phyloP scores from a whole-genome alignment of 2,113 vertebrate species.

The Nansenia antarctica region DNA sequence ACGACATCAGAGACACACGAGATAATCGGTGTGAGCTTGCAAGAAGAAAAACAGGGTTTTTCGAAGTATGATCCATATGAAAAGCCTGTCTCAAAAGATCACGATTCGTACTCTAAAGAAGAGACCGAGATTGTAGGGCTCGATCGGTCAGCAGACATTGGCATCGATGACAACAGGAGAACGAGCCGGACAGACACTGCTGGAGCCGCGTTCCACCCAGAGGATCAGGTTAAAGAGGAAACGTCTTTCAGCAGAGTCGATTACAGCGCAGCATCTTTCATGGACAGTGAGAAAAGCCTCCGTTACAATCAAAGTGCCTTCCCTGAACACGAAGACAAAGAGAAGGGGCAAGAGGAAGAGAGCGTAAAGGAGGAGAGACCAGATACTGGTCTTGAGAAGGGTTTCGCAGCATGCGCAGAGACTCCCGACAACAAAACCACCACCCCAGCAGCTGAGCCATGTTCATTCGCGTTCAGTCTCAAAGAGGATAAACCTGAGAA shows the following conservation, averaged over 20 bases:
- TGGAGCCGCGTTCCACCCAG: conserved; percentile 58
- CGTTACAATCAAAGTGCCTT: conserved; percentile 59
- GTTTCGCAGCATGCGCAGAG: conserved; percentile 78
- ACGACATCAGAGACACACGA: conserved; percentile 26
- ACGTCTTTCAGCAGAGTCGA: conserved; percentile 63
- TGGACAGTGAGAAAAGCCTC: conserved; percentile 59
- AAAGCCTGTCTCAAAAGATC: conserved; percentile 64
- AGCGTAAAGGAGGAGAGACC: conserved; percentile 80
- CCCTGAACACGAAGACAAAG: conserved; percentile 55
- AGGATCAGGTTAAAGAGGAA: conserved; percentile 70
- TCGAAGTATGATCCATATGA: conserved; percentile 78
- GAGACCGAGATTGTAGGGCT: conserved; percentile 42
- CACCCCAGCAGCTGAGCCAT: conserved; percentile 47
- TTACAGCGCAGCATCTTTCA: conserved; percentile 58
- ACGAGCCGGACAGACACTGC: conserved; percentile 51
- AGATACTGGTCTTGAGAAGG: conserved; percentile 81
- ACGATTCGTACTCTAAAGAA: conserved; percentile 44
- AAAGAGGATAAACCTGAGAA: conserved; percentile 73
- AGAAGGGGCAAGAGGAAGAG: conserved; percentile 69
- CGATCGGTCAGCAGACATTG: conserved; percentile 46
- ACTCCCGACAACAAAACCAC: conserved; percentile 80
- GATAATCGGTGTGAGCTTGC: conserved; percentile 5
- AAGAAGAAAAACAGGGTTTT: conserved; percentile 52
- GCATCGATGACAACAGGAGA: conserved; percentile 67
- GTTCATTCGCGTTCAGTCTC: conserved; percentile 53